Evolutionary conservation across 2,113 vertebrate genomes (phyloP).

Genomic region (Semnopithecus entellus): DNA sequence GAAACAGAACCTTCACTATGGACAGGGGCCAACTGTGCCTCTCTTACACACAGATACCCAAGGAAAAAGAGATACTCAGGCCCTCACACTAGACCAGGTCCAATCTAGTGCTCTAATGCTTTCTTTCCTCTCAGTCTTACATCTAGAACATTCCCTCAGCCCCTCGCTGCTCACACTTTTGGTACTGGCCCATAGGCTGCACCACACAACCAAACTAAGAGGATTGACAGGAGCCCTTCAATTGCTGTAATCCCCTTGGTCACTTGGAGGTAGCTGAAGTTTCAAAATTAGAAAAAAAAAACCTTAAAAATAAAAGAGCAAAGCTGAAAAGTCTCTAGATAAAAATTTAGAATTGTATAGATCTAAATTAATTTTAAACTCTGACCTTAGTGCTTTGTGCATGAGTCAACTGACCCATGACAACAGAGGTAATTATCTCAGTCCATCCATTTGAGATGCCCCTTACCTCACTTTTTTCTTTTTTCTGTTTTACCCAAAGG

Average conservation of each 20-base stretch:
- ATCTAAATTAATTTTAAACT: not conserved
- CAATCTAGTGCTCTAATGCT: not conserved
- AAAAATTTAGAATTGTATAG: not conserved
- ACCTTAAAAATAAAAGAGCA: not conserved
- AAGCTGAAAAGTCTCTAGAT: not conserved
- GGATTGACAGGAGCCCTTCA: not conserved
- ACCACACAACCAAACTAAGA: not conserved
- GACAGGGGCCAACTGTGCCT: not conserved
- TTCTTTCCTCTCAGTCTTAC: not conserved
- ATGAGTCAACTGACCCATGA: not conserved
- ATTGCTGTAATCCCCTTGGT: not conserved
- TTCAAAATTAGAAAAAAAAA: not conserved
- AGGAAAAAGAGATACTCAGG: not conserved
- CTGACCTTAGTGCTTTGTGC: not conserved
- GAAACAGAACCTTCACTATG: not conserved
- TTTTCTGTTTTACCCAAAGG: not conserved
- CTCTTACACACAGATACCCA: not conserved
- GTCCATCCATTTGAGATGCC: not conserved
- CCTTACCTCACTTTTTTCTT: not conserved
- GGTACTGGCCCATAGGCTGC: not conserved
- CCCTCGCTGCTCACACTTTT: not conserved
- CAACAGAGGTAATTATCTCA: not conserved
- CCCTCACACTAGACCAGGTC: rapidly evolving
- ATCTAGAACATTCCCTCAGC: not conserved
- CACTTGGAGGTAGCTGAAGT: not conserved